Evolutionary conservation across 1,140 invertebrate genomes (phyloP).

Genomic region (Nixonia krombeini): DNA sequence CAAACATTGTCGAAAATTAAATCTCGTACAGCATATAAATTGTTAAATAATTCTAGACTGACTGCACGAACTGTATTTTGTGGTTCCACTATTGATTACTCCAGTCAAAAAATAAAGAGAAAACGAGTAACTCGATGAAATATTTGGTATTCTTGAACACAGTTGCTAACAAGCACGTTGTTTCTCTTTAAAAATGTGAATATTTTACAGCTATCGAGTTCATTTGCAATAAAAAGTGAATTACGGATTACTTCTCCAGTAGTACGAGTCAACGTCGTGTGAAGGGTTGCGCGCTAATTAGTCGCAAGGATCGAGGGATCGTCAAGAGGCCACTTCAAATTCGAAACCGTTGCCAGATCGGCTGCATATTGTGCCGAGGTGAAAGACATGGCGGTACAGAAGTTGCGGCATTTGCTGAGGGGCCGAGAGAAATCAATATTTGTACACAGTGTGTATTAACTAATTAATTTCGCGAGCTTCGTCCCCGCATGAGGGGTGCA

Average conservation of each 20-base stretch:
- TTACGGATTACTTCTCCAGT: constrained; percentile 22
- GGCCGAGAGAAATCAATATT: constrained; percentile 29
- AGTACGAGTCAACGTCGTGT: constrained; percentile 16
- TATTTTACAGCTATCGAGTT: background rate
- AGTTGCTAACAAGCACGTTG: no score
- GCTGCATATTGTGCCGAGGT: constrained; percentile 28
- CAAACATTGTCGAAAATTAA: no score
- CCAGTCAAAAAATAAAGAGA: no score
- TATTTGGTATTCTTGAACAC: background rate
- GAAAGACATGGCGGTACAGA: constrained; percentile 21
- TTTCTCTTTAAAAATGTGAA: background rate
- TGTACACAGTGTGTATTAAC: constrained; percentile 17
- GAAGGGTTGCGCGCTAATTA: constrained; percentile 36
- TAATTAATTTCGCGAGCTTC: constrained; percentile 16
- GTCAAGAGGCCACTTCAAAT: constrained; percentile 36
- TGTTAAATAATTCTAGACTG: no score
- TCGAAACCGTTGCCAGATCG: constrained; percentile 17
- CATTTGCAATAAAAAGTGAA: constrained; percentile 8
- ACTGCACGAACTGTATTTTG: no score
- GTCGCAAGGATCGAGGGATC: constrained; percentile 24
- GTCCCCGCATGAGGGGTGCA: no score
- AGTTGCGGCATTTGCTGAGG: background rate
- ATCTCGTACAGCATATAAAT: no score
- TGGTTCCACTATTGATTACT: no score
- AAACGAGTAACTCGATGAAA: background rate